phyloP scores from a whole-genome alignment of 2,797 vertebrate species.

The Capromys pilorides region DNA sequence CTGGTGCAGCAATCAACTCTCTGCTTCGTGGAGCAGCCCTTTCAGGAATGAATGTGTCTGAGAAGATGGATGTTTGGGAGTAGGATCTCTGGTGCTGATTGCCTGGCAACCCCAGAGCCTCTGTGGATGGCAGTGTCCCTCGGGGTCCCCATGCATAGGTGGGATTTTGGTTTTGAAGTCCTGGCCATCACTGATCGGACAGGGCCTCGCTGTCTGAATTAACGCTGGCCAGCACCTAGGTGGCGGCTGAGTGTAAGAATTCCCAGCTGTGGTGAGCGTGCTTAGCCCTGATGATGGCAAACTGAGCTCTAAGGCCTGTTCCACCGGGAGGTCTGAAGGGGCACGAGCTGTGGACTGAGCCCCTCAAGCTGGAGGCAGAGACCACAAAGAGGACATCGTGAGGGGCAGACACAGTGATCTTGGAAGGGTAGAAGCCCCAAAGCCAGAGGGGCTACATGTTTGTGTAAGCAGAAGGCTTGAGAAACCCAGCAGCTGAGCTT shows the following conservation, averaged over 20 bases:
- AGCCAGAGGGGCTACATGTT: neutral
- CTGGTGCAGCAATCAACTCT: slow-evolving; percentile 63
- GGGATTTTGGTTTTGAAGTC: slow-evolving; percentile 50
- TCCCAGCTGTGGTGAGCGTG: neutral
- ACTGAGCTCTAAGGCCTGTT: neutral
- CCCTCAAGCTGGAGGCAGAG: neutral
- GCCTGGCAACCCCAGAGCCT: slow-evolving; percentile 57
- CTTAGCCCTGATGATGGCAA: slow-evolving; percentile 57
- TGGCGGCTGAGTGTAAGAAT: neutral
- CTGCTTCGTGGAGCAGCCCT: slow-evolving; percentile 64
- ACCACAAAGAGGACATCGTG: neutral
- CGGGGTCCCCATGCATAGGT: neutral
- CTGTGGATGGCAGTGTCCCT: neutral
- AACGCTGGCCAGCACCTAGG: neutral
- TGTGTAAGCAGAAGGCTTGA: neutral
- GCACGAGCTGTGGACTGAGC: neutral
- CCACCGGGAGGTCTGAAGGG: neutral
- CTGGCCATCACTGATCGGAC: slow-evolving; percentile 21
- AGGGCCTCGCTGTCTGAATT: neutral
- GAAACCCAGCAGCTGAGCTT: neutral
- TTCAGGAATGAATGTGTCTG: slow-evolving; percentile 63
- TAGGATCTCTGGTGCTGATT: slow-evolving; percentile 57
- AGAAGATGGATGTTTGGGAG: slow-evolving; percentile 63
- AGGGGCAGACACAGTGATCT: neutral
- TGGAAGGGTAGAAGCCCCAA: neutral